Base-by-base conservation (phyloP, 1,140 invertebrate species). In the Stegodyphus dumicola region DNA sequence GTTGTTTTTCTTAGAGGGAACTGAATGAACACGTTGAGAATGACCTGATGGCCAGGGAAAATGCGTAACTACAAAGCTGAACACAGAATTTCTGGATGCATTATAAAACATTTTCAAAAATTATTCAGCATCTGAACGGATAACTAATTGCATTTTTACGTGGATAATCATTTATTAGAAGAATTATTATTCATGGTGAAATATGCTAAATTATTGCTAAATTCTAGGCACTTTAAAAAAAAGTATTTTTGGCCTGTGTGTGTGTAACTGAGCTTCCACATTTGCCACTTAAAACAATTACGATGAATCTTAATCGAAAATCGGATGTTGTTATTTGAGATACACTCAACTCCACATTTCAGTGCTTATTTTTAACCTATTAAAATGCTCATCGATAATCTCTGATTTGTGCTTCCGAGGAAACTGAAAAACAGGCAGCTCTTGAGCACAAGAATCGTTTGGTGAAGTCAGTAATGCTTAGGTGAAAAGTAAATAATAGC, bases 1-100 rank as follows among this genome's bases (percentile, higher is more conserved):
- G 78, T 80, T 80, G 78, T 64, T 53, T 78, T 53, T 56, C 65
- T 15, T 60, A 60, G 15, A 15, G 9, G 56, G 2, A 60, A 60
- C 56, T 60, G 56, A 60, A 60, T 33, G 33, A 15, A 10, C 15
- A 60, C 15, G 2, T 60, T 60, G 9, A 15, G 15, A 9, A 60
- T 60, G 1, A 15, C 5, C 9, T 60, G 56, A 60, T 33, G 15
- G 56, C 56, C 15, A 60, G 9, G 56, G 56, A 60, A 60, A 10
- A 60, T 60, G 15, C 56, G 15, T 60, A 15, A 3, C 33, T 33
- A 1, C 33, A 33, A 33, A 33, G 33, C 33, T 33, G 56, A 60
- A 10, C 5, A 60, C 56, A 2, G 56, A 60, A 60, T 60, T 60
- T 60, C 9, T 60, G 56, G 9, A 15, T 10, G 56, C 56, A 60